Conservation (phyloP, 2,888 invertebrate species). For the Tenodera sinensis region DNA sequence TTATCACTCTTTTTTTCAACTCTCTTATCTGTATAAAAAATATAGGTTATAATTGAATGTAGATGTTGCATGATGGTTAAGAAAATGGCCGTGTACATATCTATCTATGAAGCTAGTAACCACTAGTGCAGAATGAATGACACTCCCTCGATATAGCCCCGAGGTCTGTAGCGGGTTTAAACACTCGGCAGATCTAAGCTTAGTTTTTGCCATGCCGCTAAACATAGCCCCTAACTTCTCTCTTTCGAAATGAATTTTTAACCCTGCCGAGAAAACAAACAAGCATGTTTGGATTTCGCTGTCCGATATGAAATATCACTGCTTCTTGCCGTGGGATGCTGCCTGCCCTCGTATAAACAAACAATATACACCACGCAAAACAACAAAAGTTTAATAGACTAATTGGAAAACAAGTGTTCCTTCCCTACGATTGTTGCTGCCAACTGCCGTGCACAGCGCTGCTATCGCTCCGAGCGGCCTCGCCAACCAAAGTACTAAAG, state of each 20-base stretch:
- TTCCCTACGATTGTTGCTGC: not conserved
- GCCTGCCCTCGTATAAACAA: not conserved
- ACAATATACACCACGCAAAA: not conserved
- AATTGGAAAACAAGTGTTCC: not conserved
- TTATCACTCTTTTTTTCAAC: too few relatives aligned
- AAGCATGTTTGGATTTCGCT: not conserved
- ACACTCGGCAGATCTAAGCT: not conserved
- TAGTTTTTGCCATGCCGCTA: not conserved
- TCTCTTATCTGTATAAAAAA: too few relatives aligned
- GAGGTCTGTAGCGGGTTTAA: not conserved
- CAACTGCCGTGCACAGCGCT: not conserved
- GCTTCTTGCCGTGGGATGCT: not conserved
- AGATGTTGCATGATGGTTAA: not conserved
- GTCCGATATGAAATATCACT: not conserved
- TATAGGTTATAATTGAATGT: too few relatives aligned
- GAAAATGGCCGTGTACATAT: not conserved
- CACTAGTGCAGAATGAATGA: not conserved
- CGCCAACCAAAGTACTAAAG: not conserved
- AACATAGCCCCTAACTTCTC: not conserved
- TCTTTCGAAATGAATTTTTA: not conserved
- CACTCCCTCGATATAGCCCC: not conserved
- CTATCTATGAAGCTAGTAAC: too few relatives aligned
- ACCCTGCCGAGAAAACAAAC: not conserved
- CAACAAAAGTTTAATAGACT: not conserved
- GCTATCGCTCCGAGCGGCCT: not conserved